These are phyloP conservation scores for Protonibea diacanthus DNA, from an alignment of 2,797 vertebrate species.

Conservation along the genomic window DNA sequence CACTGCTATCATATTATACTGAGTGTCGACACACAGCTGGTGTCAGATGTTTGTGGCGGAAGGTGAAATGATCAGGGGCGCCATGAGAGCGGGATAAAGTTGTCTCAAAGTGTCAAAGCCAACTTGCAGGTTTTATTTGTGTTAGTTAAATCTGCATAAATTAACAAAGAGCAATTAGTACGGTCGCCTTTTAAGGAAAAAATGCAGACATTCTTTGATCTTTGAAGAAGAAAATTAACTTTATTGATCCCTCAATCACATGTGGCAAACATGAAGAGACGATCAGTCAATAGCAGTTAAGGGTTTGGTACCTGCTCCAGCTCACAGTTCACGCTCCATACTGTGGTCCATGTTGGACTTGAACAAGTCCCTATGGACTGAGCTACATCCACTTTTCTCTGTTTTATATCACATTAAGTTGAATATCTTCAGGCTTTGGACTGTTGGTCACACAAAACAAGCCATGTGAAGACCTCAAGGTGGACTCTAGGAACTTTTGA, in stretches of 20 bases:
- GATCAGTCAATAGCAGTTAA: too few species aligned
- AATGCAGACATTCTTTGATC: too few species aligned
- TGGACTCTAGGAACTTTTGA: neutral
- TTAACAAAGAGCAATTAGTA: neutral
- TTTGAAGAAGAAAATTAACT: too few species aligned
- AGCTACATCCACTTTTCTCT: neutral
- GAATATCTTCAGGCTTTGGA: neutral
- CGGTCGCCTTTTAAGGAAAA: neutral
- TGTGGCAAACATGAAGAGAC: too few species aligned
- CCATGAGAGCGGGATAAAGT: neutral
- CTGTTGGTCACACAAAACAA: neutral
- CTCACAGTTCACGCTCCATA: too few species aligned
- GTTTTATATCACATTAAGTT: neutral
- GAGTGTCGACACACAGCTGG: constrained; percentile 35
- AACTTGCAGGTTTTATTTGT: constrained; percentile 4
- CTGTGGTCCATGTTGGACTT: too few species aligned
- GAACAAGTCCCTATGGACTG: too few species aligned
- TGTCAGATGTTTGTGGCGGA: constrained; percentile 14
- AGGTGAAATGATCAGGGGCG: neutral
- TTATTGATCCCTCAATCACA: too few species aligned
- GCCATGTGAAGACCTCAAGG: neutral
- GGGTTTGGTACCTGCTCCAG: too few species aligned
- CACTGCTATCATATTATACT: constrained; percentile 10
- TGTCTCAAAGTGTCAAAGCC: constrained; percentile 14
- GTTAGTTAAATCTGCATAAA: neutral